Conservation (phyloP, 2,888 invertebrate genomes). For the Eilema caniola region DNA sequence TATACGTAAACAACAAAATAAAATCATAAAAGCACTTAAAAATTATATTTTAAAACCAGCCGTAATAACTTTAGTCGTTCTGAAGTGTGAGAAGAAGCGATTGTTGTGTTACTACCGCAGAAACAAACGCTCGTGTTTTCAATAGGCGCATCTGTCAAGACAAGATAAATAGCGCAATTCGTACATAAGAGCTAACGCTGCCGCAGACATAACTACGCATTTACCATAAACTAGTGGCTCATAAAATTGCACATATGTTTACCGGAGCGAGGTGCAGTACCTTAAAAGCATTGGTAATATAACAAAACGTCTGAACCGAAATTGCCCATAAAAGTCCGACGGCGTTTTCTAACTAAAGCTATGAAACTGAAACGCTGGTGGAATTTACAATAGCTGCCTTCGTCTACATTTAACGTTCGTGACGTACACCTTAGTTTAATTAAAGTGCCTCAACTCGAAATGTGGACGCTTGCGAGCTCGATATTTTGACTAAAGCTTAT, state of each 20-base stretch:
- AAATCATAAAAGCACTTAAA: slow-evolving; percentile 39
- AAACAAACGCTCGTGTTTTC: slow-evolving; percentile 46
- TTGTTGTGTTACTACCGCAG: slow-evolving; percentile 30
- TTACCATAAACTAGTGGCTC: slow-evolving; percentile 81
- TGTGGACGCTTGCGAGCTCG: slow-evolving; percentile 49
- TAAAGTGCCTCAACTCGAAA: slow-evolving; percentile 73
- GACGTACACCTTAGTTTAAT: slow-evolving; percentile 84
- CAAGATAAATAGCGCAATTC: slow-evolving; percentile 56
- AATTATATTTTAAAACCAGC: slow-evolving; percentile 33
- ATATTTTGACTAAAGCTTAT: slow-evolving; percentile 46
- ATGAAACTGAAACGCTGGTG: slow-evolving; percentile 85
- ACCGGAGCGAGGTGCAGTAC: slow-evolving; percentile 83
- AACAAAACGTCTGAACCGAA: slow-evolving; percentile 88
- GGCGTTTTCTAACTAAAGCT: slow-evolving; percentile 86
- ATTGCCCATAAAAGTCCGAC: slow-evolving; percentile 86
- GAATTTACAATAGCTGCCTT: slow-evolving; percentile 84
- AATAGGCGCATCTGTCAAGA: slow-evolving; percentile 63
- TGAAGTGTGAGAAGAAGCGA: slow-evolving; percentile 29
- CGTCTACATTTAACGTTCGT: slow-evolving; percentile 83
- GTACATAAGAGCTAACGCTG: slow-evolving; percentile 65
- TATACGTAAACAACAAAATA: slow-evolving; percentile 31
- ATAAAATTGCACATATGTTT: slow-evolving; percentile 85
- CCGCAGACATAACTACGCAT: slow-evolving; percentile 76
- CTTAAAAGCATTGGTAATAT: slow-evolving; percentile 88
- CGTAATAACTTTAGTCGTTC: slow-evolving; percentile 36